Evolutionary conservation across 2,888 invertebrate genomes (phyloP).

Genomic region (Hofmannophila pseudospretella): DNA sequence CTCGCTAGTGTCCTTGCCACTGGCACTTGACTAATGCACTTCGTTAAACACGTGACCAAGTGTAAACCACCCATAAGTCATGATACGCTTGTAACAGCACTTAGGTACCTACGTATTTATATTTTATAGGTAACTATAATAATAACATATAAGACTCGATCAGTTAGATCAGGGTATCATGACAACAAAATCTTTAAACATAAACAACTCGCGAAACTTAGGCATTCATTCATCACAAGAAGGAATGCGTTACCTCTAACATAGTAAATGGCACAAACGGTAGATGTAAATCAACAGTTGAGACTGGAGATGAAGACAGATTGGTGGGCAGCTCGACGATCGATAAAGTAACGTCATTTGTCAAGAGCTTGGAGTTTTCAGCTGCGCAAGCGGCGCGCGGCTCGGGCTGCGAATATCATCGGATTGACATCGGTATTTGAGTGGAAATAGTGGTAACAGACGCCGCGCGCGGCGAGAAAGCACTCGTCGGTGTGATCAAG

Average conservation of each 20-base stretch:
- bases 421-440: conserved; percentile 27
- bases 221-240: too few species aligned
- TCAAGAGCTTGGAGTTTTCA: conserved; percentile 13
- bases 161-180: neutral
- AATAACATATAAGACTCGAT: too few species aligned
- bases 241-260: conserved; percentile 28
- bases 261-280: conserved; percentile 35
- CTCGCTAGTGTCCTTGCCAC: too few species aligned
- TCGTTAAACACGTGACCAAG: too few species aligned
- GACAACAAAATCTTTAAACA: too few species aligned
- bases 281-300: conserved; percentile 35
- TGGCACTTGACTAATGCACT: too few species aligned
- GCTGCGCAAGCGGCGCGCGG: conserved; percentile 7
- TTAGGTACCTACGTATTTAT: too few species aligned
- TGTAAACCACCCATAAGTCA: too few species aligned
- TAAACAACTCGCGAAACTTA: neutral
- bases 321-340: conserved; percentile 19
- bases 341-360: conserved; percentile 38
- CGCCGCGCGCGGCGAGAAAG: conserved; percentile 22
- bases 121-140: too few species aligned
- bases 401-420: conserved; percentile 15
- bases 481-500: conserved; percentile 7
- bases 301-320: conserved; percentile 38
- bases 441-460: conserved; percentile 35
- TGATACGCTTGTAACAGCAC: too few species aligned